Percentiles rank a stretch among this genome's conserved stretches.
Evolutionary conservation across 1,140 invertebrate genomes (phyloP).

Genomic region (Belonocnema kinseyi): DNA sequence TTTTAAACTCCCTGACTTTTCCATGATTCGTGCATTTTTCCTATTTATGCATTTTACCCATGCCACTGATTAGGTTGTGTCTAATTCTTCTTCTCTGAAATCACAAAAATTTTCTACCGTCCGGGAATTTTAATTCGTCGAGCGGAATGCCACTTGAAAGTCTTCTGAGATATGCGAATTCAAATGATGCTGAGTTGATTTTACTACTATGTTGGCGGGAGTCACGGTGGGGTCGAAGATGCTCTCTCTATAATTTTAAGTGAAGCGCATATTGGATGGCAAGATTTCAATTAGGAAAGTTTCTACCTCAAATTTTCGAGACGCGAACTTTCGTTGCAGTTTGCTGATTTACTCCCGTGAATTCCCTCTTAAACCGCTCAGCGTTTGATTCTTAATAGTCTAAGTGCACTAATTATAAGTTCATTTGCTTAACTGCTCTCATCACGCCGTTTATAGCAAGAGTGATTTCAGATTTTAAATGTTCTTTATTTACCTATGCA

Average conservation of each 20-base stretch:
- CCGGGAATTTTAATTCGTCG: not conserved
- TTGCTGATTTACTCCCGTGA: constrained; percentile 9
- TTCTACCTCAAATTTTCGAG: constrained; percentile 17
- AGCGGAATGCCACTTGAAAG: not conserved
- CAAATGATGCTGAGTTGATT: not conserved
- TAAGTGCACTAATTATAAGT: constrained; percentile 16
- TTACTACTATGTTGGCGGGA: not conserved
- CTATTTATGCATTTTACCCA: too few species aligned
- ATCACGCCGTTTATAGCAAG: too few species aligned
- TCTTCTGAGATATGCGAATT: not conserved
- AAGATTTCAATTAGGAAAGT: constrained; percentile 27
- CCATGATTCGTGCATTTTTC: too few species aligned
- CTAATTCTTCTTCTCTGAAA: too few species aligned
- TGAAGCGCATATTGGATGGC: constrained; percentile 14
- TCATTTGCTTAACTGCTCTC: constrained; percentile 1
- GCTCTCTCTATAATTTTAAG: not conserved
- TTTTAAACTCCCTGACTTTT: too few species aligned
- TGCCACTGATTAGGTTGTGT: too few species aligned
- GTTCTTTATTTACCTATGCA: too few species aligned
- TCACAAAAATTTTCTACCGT: too few species aligned
- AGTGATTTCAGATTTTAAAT: too few species aligned
- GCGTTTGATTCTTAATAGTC: constrained; percentile 9
- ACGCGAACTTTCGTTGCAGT: not conserved
- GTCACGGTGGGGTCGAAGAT: not conserved
- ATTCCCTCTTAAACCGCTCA: not conserved